These are phyloP conservation scores for Cetoscarus ocellatus DNA, from an alignment of 2,797 vertebrate species.

Conservation along the genomic window DNA sequence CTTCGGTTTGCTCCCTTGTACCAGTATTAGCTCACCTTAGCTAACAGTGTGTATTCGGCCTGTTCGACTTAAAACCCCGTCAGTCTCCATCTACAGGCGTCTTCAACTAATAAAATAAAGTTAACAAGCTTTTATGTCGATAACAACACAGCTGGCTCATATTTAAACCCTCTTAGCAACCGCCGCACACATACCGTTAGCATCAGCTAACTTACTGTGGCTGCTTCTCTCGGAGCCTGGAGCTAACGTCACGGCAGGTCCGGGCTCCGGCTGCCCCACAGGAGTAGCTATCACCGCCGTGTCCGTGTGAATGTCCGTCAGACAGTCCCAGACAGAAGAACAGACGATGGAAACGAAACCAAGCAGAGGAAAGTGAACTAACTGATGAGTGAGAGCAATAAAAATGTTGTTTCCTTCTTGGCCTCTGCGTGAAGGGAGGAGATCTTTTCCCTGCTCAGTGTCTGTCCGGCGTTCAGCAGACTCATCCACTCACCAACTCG, in stretches of 20 bases:
- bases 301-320: not conserved
- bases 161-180: constrained; percentile 13
- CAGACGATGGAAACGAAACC: constrained; percentile 16
- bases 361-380: constrained; percentile 7
- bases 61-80: constrained; percentile 1
- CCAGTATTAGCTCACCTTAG: constrained; percentile 36
- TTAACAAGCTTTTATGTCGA: not conserved
- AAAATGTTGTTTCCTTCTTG: constrained; percentile 55
- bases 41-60: constrained; percentile 23
- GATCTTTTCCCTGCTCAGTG: accelerated
- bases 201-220: constrained; percentile 44
- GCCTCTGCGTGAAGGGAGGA: accelerated
- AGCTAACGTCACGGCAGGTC: not conserved
- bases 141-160: constrained; percentile 23
- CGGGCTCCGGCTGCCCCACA: not conserved
- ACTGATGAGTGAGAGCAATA: constrained; percentile 25
- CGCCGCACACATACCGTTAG: constrained; percentile 15
- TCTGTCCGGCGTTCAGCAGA: constrained; percentile 45
- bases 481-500: no score
- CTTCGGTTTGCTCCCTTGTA: constrained; percentile 48
- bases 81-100: constrained; percentile 18
- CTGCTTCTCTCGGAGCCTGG: constrained; percentile 3
- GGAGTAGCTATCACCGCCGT: not conserved
- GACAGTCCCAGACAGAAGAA: not conserved
- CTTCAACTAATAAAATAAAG: not conserved